These are phyloP conservation scores for Trichomycterus rosablanca DNA, from an alignment of 2,113 vertebrate species.

Conservation along the genomic window DNA sequence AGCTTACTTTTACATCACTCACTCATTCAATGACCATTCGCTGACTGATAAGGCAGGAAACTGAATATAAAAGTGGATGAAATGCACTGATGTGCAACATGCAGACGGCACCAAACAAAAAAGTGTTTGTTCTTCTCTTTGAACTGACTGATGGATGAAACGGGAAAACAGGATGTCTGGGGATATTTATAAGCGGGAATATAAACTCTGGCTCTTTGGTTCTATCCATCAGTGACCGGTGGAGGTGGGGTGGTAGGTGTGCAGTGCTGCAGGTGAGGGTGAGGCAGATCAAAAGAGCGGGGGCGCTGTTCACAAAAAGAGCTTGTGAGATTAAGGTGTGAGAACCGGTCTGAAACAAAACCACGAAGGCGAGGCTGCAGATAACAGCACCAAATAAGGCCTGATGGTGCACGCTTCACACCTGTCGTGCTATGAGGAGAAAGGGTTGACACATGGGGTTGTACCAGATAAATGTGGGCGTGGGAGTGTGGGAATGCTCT, in stretches of 20 bases:
- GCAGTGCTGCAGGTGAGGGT: not conserved
- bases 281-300: not conserved
- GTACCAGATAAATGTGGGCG: too few species aligned
- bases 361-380: not conserved
- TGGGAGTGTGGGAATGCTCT: not conserved
- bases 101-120: slow-evolving; percentile 10
- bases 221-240: not conserved
- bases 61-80: slow-evolving; percentile 38
- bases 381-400: not conserved
- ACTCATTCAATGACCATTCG: slow-evolving; percentile 28
- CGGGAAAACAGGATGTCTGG: slow-evolving; percentile 7
- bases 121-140: slow-evolving; percentile 30
- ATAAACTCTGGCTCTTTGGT: not conserved
- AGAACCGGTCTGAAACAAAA: slow-evolving; percentile 2
- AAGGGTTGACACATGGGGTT: too few species aligned
- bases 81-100: slow-evolving; percentile 12
- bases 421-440: too few species aligned
- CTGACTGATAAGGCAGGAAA: slow-evolving; percentile 30
- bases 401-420: not conserved
- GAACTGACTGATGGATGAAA: slow-evolving; percentile 3
- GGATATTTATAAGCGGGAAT: slow-evolving; percentile 18
- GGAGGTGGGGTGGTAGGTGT: slow-evolving; percentile 12
- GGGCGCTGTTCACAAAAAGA: not conserved
- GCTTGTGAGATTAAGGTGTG: not conserved
- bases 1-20: slow-evolving; percentile 36